Conservation (phyloP, 2,797 vertebrate genomes). For the Poecilia picta region DNA sequence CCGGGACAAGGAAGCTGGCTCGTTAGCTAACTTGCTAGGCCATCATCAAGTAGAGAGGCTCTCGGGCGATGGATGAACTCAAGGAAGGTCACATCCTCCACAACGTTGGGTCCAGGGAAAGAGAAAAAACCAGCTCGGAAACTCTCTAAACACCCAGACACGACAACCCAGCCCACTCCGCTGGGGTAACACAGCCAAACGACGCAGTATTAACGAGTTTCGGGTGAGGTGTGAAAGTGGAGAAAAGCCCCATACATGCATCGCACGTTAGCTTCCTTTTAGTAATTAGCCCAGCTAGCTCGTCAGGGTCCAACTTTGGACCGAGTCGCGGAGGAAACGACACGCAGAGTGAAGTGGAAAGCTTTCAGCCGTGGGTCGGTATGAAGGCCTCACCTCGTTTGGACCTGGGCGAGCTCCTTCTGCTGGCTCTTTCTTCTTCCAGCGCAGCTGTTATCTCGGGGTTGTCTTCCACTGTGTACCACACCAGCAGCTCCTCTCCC, state of each 20-base stretch:
- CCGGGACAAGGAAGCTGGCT: slow-evolving; percentile 41
- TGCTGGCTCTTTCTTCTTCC: slow-evolving; percentile 94
- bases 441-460: slow-evolving; percentile 97
- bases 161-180: rapidly evolving
- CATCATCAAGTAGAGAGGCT: slow-evolving; percentile 69
- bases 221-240: slow-evolving; percentile 53
- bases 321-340: slow-evolving; percentile 21
- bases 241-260: slow-evolving; percentile 66
- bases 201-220: slow-evolving; percentile 31
- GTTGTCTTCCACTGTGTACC: slow-evolving; percentile 97
- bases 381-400: slow-evolving; percentile 88
- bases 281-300: slow-evolving; percentile 59
- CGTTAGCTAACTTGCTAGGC: slow-evolving; percentile 73
- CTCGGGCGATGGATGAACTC: slow-evolving; percentile 75
- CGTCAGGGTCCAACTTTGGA: slow-evolving; percentile 60
- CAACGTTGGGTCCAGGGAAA: slow-evolving; percentile 55
- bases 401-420: slow-evolving; percentile 84
- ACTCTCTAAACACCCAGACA: neutral
- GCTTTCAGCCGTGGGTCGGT: neutral
- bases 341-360: neutral
- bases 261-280: slow-evolving; percentile 64
- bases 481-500: slow-evolving; percentile 93
- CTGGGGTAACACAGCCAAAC: neutral
- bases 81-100: slow-evolving; percentile 82
- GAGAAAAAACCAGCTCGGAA: slow-evolving; percentile 53